Percentiles rank a stretch among this genome's conserved stretches.
Evolutionary conservation across 2,888 invertebrate genomes (phyloP).

Genomic region (Caenorhabditis sp.): DNA sequence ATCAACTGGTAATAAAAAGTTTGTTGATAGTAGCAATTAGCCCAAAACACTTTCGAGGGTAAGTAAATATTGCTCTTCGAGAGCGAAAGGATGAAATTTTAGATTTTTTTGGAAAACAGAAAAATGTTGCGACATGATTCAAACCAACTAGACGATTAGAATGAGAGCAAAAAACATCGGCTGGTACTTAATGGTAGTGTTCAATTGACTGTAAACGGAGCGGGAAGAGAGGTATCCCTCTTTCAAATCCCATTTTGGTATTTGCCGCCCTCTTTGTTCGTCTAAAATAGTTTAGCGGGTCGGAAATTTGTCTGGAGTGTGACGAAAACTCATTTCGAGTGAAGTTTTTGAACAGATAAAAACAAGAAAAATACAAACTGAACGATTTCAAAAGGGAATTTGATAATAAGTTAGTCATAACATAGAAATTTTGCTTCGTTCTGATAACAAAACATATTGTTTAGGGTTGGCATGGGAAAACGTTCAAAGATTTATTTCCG

Average conservation of each 20-base stretch:
- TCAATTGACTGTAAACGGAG: not conserved
- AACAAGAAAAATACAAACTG: not conserved
- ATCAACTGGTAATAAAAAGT: not conserved
- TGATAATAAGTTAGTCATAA: not conserved
- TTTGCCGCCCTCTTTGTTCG: not conserved
- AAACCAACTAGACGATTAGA: not conserved
- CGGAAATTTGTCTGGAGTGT: not conserved
- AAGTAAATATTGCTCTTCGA: not conserved
- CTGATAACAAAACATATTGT: not conserved
- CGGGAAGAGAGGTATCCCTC: not conserved
- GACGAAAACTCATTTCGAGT: not conserved
- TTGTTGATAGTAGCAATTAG: not conserved
- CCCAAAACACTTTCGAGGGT: not conserved
- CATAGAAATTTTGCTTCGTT: not conserved
- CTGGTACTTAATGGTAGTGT: not conserved
- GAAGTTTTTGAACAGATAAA: no score
- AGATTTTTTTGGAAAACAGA: not conserved
- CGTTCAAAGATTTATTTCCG: no score
- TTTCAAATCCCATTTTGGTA: not conserved
- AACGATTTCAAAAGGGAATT: not conserved
- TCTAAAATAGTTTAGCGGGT: not conserved
- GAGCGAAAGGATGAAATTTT: not conserved
- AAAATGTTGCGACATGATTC: not conserved
- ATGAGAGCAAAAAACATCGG: not conserved
- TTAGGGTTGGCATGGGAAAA: not conserved